Evolutionary conservation across 1,140 invertebrate species (phyloP).

Genomic region (Calliphora vicina): DNA sequence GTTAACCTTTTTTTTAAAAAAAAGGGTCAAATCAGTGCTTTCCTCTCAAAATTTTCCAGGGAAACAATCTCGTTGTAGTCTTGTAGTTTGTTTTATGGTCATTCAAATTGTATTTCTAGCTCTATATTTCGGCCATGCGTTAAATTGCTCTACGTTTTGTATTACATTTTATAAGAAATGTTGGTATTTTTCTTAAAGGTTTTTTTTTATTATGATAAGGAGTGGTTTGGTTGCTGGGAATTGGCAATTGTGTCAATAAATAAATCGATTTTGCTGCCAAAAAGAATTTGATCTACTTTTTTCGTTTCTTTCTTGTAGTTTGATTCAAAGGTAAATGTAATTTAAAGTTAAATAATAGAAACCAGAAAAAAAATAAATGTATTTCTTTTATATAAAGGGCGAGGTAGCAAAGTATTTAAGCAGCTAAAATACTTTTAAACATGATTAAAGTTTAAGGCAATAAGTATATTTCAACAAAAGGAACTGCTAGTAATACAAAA

Average conservation of each 20-base stretch:
- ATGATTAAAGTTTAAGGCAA: too few relatives aligned
- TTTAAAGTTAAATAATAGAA: not conserved
- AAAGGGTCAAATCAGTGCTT: conserved; percentile 15
- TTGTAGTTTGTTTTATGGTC: not conserved
- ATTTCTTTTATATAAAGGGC: too few relatives aligned
- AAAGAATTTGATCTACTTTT: conserved; percentile 18
- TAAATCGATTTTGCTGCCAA: not conserved
- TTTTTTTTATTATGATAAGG: not conserved
- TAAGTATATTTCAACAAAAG: too few relatives aligned
- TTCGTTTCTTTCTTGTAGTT: not conserved
- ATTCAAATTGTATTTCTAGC: not conserved
- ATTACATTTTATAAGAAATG: not conserved
- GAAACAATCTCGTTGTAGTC: too few relatives aligned
- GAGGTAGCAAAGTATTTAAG: too few relatives aligned
- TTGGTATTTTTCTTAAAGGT: not conserved
- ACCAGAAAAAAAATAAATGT: not conserved
- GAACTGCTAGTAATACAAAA: too few relatives aligned
- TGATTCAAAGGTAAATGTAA: not conserved
- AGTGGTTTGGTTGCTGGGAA: not conserved
- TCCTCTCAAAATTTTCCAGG: not conserved
- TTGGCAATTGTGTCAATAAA: conserved; percentile 14
- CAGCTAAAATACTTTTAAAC: too few relatives aligned
- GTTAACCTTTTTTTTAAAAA: not conserved
- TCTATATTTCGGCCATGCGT: not conserved
- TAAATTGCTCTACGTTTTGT: not conserved